A percentile compares a stretch with the other conserved stretches of the same genome.
Conservation (phyloP, 2,113 vertebrate species). For the Eleginops maclovinus region DNA sequence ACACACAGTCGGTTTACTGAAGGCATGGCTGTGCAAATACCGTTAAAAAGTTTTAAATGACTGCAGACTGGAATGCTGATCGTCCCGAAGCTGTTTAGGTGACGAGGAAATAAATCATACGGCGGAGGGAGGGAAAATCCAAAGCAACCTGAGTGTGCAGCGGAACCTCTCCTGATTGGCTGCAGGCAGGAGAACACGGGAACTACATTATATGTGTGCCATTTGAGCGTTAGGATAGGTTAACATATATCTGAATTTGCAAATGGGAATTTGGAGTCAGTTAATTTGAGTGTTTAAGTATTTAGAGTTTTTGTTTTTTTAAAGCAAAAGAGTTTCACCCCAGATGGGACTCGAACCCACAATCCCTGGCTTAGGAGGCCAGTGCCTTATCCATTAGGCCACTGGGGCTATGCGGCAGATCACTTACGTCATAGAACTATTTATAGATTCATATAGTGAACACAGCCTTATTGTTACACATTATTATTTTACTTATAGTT, state of each 20-base stretch:
- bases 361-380: constrained; percentile 79
- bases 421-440: constrained; percentile 36
- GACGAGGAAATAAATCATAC: neutral
- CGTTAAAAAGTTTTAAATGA: neutral
- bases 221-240: neutral
- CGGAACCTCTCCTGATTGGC: constrained; percentile 55
- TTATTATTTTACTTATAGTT: too few relatives aligned
- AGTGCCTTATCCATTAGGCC: constrained; percentile 84
- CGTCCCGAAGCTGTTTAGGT: too few relatives aligned
- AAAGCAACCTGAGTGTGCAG: neutral
- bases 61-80: neutral
- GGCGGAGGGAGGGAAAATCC: constrained; percentile 19
- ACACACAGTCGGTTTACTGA: neutral
- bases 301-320: fast-evolving
- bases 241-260: too few relatives aligned
- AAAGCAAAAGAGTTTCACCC: constrained; percentile 6
- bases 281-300: too few relatives aligned
- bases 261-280: too few relatives aligned
- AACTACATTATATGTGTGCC: fast-evolving
- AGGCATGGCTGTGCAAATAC: constrained; percentile 22
- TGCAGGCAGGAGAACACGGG: neutral
- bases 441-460: neutral
- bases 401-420: constrained; percentile 61
- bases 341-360: constrained; percentile 78
- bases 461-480: too few relatives aligned